Percentiles rank a stretch among this genome's conserved stretches.
Evolutionary conservation across 2,888 invertebrate genomes (phyloP).

Genomic region (Oscheius sp.): DNA sequence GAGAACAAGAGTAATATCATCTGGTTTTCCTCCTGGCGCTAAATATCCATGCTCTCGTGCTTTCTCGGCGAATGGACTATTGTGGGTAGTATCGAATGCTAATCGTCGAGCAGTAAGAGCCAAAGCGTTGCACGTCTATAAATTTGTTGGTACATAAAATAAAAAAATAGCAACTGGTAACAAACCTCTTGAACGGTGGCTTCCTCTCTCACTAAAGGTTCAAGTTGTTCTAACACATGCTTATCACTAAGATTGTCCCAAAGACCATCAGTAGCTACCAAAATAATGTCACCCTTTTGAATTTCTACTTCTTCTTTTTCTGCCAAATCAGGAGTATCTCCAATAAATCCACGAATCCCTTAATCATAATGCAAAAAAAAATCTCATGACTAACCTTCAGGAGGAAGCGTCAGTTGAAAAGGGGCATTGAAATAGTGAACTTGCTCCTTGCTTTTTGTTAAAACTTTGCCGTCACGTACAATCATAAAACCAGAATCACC

Average conservation of each 20-base stretch:
- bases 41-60: conserved; percentile 92
- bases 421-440: conserved; percentile 99
- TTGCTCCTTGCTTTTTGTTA: conserved; percentile 93
- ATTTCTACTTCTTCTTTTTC: conserved; percentile 63
- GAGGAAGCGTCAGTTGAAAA: conserved; percentile 93
- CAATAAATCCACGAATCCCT: conserved; percentile 67
- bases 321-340: conserved; percentile 67
- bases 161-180: neutral
- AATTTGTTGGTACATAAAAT: neutral
- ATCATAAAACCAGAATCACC: conserved; percentile 99
- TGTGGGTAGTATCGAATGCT: conserved; percentile 91
- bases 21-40: conserved; percentile 93
- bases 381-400: conserved; percentile 74
- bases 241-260: conserved; percentile 97
- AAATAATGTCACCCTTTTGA: conserved; percentile 49
- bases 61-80: conserved; percentile 94
- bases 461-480: conserved; percentile 83
- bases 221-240: conserved; percentile 86
- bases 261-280: conserved; percentile 90
- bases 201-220: conserved; percentile 46
- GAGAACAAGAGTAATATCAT: conserved; percentile 96
- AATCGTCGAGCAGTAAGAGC: conserved; percentile 94
- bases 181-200: conserved; percentile 56
- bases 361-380: conserved; percentile 33
- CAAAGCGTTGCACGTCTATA: conserved; percentile 82